phyloP scores from a whole-genome alignment of 2,797 vertebrate species.

The Arctocebus calabarensis region DNA sequence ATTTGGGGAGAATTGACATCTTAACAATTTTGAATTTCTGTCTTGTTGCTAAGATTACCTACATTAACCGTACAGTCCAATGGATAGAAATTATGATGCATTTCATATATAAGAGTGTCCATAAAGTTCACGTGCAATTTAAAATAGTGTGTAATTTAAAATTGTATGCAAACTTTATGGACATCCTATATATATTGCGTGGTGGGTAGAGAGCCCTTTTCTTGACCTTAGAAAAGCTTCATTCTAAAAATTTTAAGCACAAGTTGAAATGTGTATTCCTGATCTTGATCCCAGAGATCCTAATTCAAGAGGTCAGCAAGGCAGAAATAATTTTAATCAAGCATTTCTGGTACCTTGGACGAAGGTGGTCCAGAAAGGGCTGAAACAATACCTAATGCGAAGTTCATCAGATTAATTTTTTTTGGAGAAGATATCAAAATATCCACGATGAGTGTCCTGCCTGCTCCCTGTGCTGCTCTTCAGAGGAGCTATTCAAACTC shows the following conservation, averaged over 20 bases:
- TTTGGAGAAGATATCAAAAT: background rate
- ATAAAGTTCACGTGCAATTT: too few species aligned
- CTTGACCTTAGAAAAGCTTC: background rate
- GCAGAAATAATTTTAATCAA: conserved; percentile 53
- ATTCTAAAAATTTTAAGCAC: background rate
- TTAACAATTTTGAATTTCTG: background rate
- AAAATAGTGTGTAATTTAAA: too few species aligned
- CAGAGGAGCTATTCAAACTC: background rate
- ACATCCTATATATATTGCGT: too few species aligned
- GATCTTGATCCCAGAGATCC: background rate
- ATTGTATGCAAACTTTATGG: too few species aligned
- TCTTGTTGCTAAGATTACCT: too few species aligned
- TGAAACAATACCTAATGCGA: background rate
- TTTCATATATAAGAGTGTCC: too few species aligned
- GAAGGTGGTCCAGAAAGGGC: background rate
- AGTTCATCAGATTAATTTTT: background rate
- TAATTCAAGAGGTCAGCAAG: background rate
- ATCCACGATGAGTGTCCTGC: background rate
- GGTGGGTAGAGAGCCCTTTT: background rate
- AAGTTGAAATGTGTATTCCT: conserved; percentile 29
- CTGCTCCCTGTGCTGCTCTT: background rate
- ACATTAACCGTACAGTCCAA: too few species aligned
- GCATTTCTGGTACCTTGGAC: background rate
- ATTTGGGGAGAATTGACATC: background rate
- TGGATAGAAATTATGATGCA: too few species aligned